These are phyloP conservation scores for Chrysopa pallens DNA, from an alignment of 1,140 invertebrate genomes.

Conservation along the genomic window DNA sequence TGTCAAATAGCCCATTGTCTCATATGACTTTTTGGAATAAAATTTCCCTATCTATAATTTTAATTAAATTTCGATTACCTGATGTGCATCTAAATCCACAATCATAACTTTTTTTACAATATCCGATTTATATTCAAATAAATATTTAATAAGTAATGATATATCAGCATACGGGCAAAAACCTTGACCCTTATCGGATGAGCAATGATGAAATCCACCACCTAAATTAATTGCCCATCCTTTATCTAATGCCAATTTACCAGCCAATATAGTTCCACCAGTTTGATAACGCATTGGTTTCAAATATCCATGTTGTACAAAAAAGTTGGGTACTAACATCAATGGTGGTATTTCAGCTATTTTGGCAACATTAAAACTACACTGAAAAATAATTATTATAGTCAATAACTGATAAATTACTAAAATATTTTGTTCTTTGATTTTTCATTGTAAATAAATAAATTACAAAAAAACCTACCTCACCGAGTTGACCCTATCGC, in stretches of 20 bases:
- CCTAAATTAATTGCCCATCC: constrained; percentile 85
- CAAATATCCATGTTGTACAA: constrained; percentile 59
- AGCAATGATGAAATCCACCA: constrained; percentile 75
- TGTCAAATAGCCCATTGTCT: too few relatives aligned
- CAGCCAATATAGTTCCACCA: constrained; percentile 63
- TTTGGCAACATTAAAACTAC: constrained; percentile 55
- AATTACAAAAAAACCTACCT: too few relatives aligned
- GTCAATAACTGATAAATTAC: too few relatives aligned
- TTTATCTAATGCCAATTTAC: constrained; percentile 56
- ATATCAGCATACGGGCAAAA: constrained; percentile 85
- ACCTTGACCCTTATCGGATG: constrained; percentile 50
- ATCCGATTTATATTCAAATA: constrained; percentile 35
- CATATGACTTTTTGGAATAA: constrained; percentile 1
- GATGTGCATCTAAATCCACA: constrained; percentile 77
- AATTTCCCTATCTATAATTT: neutral
- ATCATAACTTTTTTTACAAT: constrained; percentile 57
- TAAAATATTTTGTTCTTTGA: too few relatives aligned
- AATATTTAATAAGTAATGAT: constrained; percentile 49
- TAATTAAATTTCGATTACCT: constrained; percentile 22
- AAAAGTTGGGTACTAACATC: constrained; percentile 53
- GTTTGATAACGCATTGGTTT: constrained; percentile 66
- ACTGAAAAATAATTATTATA: too few relatives aligned
- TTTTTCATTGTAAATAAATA: too few relatives aligned
- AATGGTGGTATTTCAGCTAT: constrained; percentile 62
- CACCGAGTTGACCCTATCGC: too few relatives aligned